phyloP scores from a whole-genome alignment of 2,797 vertebrate species.

The Falco columbarius region DNA sequence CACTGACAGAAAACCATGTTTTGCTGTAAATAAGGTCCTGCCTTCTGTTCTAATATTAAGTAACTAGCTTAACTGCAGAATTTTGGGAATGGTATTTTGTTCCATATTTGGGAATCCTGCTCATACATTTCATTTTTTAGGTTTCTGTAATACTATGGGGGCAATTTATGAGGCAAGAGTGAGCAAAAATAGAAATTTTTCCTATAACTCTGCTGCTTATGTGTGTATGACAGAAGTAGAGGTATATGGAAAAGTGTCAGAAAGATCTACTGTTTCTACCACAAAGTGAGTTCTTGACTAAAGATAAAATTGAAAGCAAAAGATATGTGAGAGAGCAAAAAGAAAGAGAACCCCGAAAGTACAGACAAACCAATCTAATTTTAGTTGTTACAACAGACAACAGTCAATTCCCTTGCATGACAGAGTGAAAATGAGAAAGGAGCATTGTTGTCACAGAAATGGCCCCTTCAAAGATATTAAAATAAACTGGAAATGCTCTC shows the following conservation, averaged over 20 bases:
- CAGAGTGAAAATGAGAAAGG: not conserved
- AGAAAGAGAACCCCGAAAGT: not conserved
- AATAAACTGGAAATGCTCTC: not conserved
- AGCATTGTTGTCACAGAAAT: not conserved
- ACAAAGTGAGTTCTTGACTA: not conserved
- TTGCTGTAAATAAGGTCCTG: not conserved
- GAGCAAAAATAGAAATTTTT: not conserved
- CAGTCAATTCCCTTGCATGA: not conserved
- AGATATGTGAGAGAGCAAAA: not conserved
- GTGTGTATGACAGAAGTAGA: not conserved
- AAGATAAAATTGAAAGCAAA: not conserved
- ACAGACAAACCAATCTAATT: not conserved
- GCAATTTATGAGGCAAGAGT: not conserved
- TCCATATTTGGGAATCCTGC: not conserved
- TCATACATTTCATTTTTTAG: not conserved
- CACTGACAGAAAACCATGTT: not conserved
- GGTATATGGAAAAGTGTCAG: not conserved
- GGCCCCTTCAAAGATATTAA: not conserved
- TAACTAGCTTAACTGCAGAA: not conserved
- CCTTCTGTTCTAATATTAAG: not conserved
- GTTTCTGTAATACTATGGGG: not conserved
- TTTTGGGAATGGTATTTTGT: not conserved
- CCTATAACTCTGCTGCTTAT: not conserved
- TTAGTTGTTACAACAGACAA: not conserved
- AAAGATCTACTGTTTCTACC: not conserved